A percentile compares a stretch with the other conserved stretches of the same genome.
Evolutionary conservation across 2,888 invertebrate genomes (phyloP).

Genomic region (Lasioglossum zephyrum): DNA sequence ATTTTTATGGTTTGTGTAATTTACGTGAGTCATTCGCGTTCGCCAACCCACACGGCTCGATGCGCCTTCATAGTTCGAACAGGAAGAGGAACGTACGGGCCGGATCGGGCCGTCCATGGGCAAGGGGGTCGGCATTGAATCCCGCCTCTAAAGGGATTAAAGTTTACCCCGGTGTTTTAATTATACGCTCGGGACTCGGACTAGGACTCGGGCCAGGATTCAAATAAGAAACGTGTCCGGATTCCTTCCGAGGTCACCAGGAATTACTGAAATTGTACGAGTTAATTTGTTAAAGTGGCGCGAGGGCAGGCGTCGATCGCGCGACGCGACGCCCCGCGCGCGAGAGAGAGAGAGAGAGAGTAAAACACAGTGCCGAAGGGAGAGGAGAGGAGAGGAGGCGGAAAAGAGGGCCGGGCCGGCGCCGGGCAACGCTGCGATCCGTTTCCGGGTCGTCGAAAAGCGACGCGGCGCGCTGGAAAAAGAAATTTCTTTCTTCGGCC

Average conservation of each 20-base stretch:
- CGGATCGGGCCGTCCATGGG: constrained; percentile 5
- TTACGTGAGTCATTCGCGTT: constrained; percentile 57
- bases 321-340: neutral
- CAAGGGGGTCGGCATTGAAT: constrained; percentile 25
- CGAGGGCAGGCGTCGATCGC: constrained; percentile 6
- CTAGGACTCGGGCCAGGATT: neutral
- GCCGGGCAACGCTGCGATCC: constrained; percentile 51
- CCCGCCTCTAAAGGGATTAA: constrained; percentile 36
- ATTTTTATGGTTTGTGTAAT: constrained; percentile 63
- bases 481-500: constrained; percentile 59
- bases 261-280: neutral
- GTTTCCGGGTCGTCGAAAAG: constrained; percentile 60
- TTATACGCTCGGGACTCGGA: neutral
- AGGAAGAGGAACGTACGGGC: constrained; percentile 10
- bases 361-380: neutral
- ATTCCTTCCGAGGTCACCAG: neutral
- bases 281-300: constrained; percentile 25
- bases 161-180: constrained; percentile 23
- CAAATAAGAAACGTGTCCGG: constrained; percentile 5
- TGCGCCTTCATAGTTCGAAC: constrained; percentile 19
- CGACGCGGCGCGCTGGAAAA: constrained; percentile 54
- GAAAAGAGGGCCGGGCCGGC: constrained; percentile 32
- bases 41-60: constrained; percentile 36
- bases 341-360: neutral
- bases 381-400: constrained; percentile 28